These are phyloP conservation scores for Spinus olivaceus DNA, from an alignment of 2,797 vertebrate species.

Conservation along the genomic window DNA sequence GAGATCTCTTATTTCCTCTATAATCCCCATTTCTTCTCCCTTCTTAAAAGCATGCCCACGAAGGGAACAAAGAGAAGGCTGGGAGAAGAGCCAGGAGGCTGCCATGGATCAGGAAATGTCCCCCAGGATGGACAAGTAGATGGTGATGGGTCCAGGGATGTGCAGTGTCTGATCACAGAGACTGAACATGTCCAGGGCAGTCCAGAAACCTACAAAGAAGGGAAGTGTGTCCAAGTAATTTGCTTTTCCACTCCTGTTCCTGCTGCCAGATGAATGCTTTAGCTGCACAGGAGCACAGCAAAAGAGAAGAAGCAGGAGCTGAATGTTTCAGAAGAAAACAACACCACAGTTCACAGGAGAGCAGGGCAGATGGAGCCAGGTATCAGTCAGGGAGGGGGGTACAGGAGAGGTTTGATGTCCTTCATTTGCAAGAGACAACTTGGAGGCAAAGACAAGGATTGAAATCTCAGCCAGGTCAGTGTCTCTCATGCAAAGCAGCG, in stretches of 20 bases:
- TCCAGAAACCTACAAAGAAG: not conserved
- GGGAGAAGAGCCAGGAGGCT: not conserved
- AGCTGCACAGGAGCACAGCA: not conserved
- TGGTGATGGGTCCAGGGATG: not conserved
- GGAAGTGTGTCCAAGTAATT: not conserved
- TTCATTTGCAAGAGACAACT: not conserved
- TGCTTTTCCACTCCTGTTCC: not conserved
- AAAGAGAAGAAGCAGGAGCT: not conserved
- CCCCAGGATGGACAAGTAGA: fast-evolving
- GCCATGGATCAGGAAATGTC: not conserved
- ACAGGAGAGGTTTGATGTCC: not conserved
- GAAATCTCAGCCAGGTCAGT: not conserved
- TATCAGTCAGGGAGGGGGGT: not conserved
- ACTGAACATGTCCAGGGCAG: not conserved
- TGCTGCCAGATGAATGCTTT: not conserved
- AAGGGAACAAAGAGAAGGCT: not conserved
- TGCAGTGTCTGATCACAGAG: not conserved
- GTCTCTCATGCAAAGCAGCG: not conserved
- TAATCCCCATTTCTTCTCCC: not conserved
- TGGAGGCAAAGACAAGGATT: not conserved
- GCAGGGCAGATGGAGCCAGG: not conserved
- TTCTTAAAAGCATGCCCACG: not conserved
- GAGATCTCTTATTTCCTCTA: not conserved
- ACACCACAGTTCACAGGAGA: not conserved
- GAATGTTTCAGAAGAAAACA: not conserved